A percentile compares a stretch with the other conserved stretches of the same genome.
phyloP scores from a whole-genome alignment of 92 coral and sea anemone genomes.

The Porites divaricata region DNA sequence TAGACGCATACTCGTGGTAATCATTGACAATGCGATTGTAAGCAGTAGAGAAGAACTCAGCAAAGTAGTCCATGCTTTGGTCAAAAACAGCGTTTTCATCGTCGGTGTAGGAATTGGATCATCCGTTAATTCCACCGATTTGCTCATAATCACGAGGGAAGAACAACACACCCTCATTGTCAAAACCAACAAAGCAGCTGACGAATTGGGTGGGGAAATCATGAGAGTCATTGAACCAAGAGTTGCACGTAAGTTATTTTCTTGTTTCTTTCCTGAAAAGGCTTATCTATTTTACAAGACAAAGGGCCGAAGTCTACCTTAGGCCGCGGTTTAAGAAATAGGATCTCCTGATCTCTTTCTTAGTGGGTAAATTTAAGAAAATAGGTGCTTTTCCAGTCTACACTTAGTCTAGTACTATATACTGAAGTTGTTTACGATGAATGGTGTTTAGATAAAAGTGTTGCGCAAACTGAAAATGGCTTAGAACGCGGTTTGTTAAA shows the following conservation, averaged over 20 bases:
- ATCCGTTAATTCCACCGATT: not conserved
- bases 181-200: constrained; percentile 12
- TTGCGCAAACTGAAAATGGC: too few relatives aligned
- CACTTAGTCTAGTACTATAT: too few relatives aligned
- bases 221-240: constrained; percentile 54
- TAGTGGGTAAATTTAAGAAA: too few relatives aligned
- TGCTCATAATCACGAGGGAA: constrained; percentile 7
- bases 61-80: constrained; percentile 8
- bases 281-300: not conserved
- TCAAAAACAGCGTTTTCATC: constrained; percentile 3
- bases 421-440: too few relatives aligned
- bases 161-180: constrained; percentile 10
- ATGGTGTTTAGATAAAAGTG: too few relatives aligned
- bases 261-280: not conserved
- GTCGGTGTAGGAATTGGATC: constrained; percentile 29
- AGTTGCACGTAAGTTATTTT: constrained; percentile 6
- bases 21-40: constrained; percentile 49
- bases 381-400: too few relatives aligned
- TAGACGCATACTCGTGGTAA: constrained; percentile 73
- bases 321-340: too few relatives aligned
- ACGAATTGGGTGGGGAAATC: constrained; percentile 61
- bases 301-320: too few relatives aligned
- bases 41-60: not conserved
- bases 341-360: too few relatives aligned
- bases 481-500: too few relatives aligned